phyloP scores from a whole-genome alignment of 2,797 vertebrate species.

The Toxotes lorentzi region DNA sequence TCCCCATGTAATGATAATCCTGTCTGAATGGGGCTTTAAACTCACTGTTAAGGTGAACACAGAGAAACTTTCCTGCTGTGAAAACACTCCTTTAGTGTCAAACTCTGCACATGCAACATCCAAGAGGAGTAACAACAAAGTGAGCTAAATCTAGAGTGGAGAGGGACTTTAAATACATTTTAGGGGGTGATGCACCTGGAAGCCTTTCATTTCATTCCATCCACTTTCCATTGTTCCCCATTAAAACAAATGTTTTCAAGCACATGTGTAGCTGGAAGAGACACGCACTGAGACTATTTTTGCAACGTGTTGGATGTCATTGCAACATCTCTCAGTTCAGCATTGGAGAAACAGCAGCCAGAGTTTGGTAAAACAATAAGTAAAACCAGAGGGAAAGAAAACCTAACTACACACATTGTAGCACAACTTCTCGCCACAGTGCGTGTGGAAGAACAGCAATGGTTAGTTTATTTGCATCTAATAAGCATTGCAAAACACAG shows the following conservation, averaged over 20 bases:
- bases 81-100: not conserved
- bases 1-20: not conserved
- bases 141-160: not conserved
- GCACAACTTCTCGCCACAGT: not conserved
- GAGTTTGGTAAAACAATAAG: not conserved
- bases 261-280: not conserved
- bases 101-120: not conserved
- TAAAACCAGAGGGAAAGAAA: constrained; percentile 4
- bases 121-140: not conserved
- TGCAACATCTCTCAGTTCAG: not conserved
- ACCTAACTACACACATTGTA: too few species aligned
- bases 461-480: constrained; percentile 6
- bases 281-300: not conserved
- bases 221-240: not conserved
- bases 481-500: constrained; percentile 22
- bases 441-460: not conserved
- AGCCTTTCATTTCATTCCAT: not conserved
- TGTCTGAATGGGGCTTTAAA: not conserved
- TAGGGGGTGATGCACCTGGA: not conserved
- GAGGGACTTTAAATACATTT: not conserved
- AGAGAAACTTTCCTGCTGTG: not conserved
- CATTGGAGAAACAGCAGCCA: not conserved
- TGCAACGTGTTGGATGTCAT: not conserved
- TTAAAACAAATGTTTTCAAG: not conserved
- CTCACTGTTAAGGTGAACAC: not conserved